Conservation (phyloP, 2,113 vertebrate genomes). For the Pomatorhinus ruficollis region DNA sequence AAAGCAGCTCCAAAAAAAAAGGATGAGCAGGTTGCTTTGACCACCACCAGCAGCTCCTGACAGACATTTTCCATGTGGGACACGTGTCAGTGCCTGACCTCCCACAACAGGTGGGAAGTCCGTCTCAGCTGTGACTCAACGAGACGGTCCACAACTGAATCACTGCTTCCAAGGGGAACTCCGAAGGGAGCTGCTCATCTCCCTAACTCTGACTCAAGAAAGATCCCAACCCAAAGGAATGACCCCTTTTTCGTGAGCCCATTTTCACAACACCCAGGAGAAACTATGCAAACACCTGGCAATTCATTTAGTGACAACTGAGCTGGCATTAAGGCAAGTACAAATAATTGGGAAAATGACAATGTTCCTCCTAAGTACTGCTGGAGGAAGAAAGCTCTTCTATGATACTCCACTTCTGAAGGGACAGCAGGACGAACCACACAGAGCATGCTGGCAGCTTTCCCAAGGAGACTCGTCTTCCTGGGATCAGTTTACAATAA, state of each 20-base stretch:
- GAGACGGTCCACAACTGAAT: not conserved
- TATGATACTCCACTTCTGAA: not conserved
- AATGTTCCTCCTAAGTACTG: not conserved
- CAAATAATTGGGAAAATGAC: not conserved
- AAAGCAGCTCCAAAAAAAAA: not conserved
- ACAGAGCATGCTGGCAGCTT: constrained; percentile 23
- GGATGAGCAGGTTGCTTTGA: not conserved
- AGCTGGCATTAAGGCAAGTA: not conserved
- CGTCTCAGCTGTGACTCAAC: not conserved
- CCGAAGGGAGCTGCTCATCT: not conserved
- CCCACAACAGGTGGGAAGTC: not conserved
- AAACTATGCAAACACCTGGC: not conserved
- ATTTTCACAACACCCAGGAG: not conserved
- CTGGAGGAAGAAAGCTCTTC: not conserved
- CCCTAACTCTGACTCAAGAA: not conserved
- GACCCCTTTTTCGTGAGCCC: not conserved
- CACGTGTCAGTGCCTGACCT: not conserved
- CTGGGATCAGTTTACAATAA: constrained; percentile 51
- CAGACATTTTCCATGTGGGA: fast-evolving
- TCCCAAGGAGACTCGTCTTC: not conserved
- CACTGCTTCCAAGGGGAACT: not conserved
- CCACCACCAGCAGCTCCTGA: not conserved
- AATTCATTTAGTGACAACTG: not conserved
- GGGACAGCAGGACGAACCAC: not conserved
- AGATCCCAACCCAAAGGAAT: not conserved